phyloP scores from a whole-genome alignment of 2,888 invertebrate genomes.

The Microctonus aethiopoides region DNA sequence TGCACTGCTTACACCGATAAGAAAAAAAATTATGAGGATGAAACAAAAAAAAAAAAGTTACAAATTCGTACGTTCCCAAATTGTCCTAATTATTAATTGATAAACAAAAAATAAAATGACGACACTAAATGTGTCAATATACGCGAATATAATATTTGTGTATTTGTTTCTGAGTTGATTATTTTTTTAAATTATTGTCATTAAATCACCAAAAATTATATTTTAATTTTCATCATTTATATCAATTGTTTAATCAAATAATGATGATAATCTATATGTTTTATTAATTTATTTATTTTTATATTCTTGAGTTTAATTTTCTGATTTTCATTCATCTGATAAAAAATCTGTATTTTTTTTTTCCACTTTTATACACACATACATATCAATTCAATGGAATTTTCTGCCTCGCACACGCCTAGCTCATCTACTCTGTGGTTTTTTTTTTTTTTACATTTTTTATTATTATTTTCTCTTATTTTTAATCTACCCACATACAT shows the following conservation, averaged over 20 bases:
- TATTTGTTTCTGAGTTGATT: neutral
- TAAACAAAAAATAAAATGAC: slow-evolving; percentile 44
- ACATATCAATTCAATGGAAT: neutral
- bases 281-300: too few species aligned
- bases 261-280: too few species aligned
- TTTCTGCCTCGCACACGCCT: neutral
- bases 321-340: neutral
- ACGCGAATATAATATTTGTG: slow-evolving; percentile 12
- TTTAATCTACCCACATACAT: neutral
- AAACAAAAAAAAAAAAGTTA: neutral
- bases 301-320: too few species aligned
- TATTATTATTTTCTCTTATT: too few species aligned
- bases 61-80: slow-evolving; percentile 39
- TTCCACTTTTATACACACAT: neutral
- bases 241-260: too few species aligned
- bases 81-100: slow-evolving; percentile 40
- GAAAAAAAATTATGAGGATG: neutral
- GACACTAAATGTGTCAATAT: slow-evolving; percentile 43
- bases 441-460: neutral
- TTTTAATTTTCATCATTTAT: too few species aligned
- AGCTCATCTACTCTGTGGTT: neutral
- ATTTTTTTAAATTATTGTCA: too few species aligned
- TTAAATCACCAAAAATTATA: too few species aligned
- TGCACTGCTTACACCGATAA: slow-evolving; percentile 11
- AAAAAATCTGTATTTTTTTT: neutral